Evolutionary conservation across 1,140 invertebrate genomes (phyloP).

Genomic region (Panagrolaimus sp.): DNA sequence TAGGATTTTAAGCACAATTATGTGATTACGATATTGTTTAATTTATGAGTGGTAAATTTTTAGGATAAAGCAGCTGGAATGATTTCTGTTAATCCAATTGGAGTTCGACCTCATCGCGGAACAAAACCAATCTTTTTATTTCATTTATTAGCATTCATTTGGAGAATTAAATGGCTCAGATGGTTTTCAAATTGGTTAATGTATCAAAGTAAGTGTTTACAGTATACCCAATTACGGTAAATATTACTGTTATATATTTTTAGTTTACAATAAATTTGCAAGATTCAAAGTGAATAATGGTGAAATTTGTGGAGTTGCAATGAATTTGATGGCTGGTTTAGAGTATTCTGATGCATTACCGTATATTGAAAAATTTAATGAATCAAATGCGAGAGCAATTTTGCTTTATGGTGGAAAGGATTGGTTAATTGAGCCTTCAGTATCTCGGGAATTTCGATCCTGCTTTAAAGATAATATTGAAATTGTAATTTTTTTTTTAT

Average conservation of each 20-base stretch:
- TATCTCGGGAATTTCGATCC: slow-evolving; percentile 34
- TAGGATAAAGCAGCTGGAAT: slow-evolving; percentile 31
- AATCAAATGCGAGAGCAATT: slow-evolving; percentile 22
- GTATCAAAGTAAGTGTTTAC: slow-evolving; percentile 19
- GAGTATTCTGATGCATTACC: slow-evolving; percentile 31
- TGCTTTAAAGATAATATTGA: slow-evolving; percentile 23
- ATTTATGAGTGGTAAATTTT: too few relatives aligned
- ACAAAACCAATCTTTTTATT: slow-evolving; percentile 26
- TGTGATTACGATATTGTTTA: too few relatives aligned
- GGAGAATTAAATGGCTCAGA: slow-evolving; percentile 10
- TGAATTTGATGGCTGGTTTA: slow-evolving; percentile 19
- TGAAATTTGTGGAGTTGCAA: slow-evolving; percentile 7
- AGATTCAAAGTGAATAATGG: slow-evolving; percentile 14
- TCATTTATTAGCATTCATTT: slow-evolving; percentile 22
- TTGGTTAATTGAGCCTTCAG: slow-evolving; percentile 28
- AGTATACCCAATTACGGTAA: not conserved
- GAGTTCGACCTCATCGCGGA: slow-evolving; percentile 31
- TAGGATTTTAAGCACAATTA: too few relatives aligned
- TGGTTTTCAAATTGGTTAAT: slow-evolving; percentile 21
- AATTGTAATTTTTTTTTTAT: slow-evolving; percentile 17
- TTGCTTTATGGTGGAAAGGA: slow-evolving; percentile 36
- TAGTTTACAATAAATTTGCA: not conserved
- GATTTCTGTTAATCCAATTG: slow-evolving; percentile 36
- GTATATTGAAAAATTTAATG: slow-evolving; percentile 31
- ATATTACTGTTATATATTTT: not conserved